Evolutionary conservation across 2,113 vertebrate species (phyloP).

Genomic region (Potamarius usumacintae): DNA sequence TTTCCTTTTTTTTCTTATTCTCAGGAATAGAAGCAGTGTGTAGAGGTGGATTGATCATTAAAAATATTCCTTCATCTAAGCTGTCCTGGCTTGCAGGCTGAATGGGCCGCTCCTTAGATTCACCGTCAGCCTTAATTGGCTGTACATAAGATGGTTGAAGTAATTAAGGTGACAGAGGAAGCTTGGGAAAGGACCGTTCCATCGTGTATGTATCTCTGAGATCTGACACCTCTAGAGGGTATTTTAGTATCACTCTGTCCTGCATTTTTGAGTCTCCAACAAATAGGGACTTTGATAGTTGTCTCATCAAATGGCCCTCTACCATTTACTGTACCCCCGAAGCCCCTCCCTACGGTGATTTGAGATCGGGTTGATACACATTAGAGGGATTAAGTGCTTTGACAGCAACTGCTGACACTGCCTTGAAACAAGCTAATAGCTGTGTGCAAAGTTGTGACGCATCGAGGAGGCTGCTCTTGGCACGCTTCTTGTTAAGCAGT

Average conservation of each 20-base stretch:
- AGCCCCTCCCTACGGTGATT: constrained; percentile 18
- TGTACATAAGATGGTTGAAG: constrained; percentile 56
- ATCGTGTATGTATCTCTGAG: constrained; percentile 36
- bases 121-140: constrained; percentile 55
- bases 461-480: background rate
- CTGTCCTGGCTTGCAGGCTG: constrained; percentile 40
- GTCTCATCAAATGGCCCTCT: constrained; percentile 38
- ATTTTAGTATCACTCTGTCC: constrained; percentile 39
- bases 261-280: constrained; percentile 17
- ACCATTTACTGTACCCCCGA: constrained; percentile 30
- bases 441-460: constrained; percentile 38
- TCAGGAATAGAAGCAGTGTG: constrained; percentile 28
- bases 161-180: constrained; percentile 55
- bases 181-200: constrained; percentile 31
- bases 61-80: constrained; percentile 44
- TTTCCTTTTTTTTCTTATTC: constrained; percentile 1
- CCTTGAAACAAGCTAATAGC: constrained; percentile 35
- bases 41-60: constrained; percentile 59
- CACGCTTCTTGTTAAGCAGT: constrained; percentile 1
- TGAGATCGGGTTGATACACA: constrained; percentile 34
- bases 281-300: constrained; percentile 29
- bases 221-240: constrained; percentile 39
- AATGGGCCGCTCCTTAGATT: constrained; percentile 47
- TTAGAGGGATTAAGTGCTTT: constrained; percentile 44
- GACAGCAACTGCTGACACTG: constrained; percentile 36